phyloP scores from a whole-genome alignment of 2,113 vertebrate species.

The Poeciliopsis prolifica region DNA sequence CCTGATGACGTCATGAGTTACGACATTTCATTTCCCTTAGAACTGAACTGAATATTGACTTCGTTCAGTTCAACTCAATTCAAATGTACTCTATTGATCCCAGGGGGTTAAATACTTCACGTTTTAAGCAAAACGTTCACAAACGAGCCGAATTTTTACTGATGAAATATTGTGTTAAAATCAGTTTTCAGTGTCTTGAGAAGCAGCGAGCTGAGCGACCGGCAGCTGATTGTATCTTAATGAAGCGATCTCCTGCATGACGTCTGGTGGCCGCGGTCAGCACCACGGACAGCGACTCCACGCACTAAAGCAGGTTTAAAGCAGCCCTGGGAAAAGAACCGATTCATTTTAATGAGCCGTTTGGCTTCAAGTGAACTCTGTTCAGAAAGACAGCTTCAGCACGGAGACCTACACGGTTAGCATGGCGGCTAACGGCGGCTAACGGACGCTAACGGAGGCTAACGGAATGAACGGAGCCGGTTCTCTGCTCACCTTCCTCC shows the following conservation, averaged over 20 bases:
- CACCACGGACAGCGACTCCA: conserved; percentile 52
- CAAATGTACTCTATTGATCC: no score
- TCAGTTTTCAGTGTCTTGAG: background rate
- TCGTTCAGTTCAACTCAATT: no score
- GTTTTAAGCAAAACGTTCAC: no score
- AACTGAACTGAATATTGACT: no score
- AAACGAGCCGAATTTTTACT: no score
- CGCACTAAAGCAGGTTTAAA: background rate
- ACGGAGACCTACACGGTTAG: background rate
- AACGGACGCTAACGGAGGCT: background rate
- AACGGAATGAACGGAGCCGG: background rate
- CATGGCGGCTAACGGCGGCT: conserved; percentile 27
- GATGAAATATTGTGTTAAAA: background rate
- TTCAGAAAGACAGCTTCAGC: background rate
- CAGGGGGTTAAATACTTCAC: no score
- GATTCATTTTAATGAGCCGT: background rate
- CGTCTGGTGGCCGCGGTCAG: background rate
- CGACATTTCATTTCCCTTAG: no score
- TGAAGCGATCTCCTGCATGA: no score
- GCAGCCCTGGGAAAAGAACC: no score
- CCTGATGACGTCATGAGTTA: no score
- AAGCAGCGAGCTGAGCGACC: background rate
- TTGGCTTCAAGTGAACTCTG: background rate
- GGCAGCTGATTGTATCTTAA: no score
- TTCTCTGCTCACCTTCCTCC: conserved; percentile 6